Base-by-base conservation (phyloP, 2,888 invertebrate genomes). In the Matsumyia berberina region DNA sequence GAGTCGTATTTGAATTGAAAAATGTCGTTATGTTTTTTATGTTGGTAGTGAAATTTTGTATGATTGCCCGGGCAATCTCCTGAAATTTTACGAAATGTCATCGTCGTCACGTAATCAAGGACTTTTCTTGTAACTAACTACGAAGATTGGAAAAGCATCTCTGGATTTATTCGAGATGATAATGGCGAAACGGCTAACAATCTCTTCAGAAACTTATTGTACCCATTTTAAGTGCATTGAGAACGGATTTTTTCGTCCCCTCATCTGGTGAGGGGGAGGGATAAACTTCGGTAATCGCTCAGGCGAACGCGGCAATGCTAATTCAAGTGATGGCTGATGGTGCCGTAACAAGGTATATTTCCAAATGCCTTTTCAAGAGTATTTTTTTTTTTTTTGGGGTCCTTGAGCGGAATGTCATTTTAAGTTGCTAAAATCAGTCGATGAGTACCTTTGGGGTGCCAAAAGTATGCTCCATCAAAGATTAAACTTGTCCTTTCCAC, bases 161-260 rank as follows among this genome's bases (percentile, higher is more conserved):
- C 60, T 8, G 55, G 37, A 0, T 66, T 39, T 57, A 46, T 66
- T 19, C 39, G 15, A 42, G 29, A 55, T 31, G 12, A 44, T 42
- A 35, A 15, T 57, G 7, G 15, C 35, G 35, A 60, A 51, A 53
- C 19, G 60, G 62, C 62, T 78, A 70, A 78, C 77, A 70, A 78
- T 19, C 53, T 78, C 69, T 73, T 73, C 29, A 79, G 58, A 73
- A 73, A 73, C 33, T 79, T 58, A 66, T 73, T 66, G 8, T 53
- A 73, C 55, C 49, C 29, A 35, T 62, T 31, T 53, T 31, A 55
- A 46, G 5, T 17, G 33, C 17, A 33, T 31, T 33, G 39, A 7
- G 11, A 46, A 46, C 17, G 8, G 15, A 5, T 58, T 42, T 31
- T 29, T 74, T 29, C 35, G n/a, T 15, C 29, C n/a, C 39, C 31